Conservation (phyloP, 2,888 invertebrate species). For the Epinotia demarniana region DNA sequence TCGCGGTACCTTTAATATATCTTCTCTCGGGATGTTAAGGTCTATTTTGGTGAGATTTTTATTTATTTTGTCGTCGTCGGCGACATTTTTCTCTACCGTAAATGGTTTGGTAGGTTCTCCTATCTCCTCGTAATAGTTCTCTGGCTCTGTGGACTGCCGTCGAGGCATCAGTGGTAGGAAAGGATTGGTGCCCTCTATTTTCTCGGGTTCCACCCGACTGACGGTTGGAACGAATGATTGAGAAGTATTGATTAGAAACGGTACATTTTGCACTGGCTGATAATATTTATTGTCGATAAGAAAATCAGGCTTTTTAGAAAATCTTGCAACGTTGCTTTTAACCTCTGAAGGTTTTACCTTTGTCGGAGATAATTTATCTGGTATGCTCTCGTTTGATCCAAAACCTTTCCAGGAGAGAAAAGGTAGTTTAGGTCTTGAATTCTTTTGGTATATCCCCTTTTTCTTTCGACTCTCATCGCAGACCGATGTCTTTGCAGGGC, state of each 20-base stretch:
- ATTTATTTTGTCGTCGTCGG: conserved; percentile 76
- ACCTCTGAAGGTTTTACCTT: conserved; percentile 53
- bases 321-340: conserved; percentile 60
- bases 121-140: conserved; percentile 80
- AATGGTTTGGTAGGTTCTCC: conserved; percentile 59
- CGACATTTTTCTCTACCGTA: conserved; percentile 65
- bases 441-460: conserved; percentile 68
- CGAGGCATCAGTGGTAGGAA: conserved; percentile 53
- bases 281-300: conserved; percentile 75
- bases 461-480: conserved; percentile 55
- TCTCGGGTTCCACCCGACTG: conserved; percentile 46
- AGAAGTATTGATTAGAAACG: conserved; percentile 70
- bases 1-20: conserved; percentile 74
- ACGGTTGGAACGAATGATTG: conserved; percentile 55
- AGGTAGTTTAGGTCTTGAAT: conserved; percentile 65
- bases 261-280: conserved; percentile 72
- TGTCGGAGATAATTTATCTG: conserved; percentile 57
- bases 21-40: conserved; percentile 69
- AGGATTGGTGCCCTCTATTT: conserved; percentile 55
- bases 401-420: conserved; percentile 64
- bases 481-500: conserved; percentile 44
- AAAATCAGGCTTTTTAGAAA: conserved; percentile 70
- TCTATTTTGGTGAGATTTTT: conserved; percentile 57
- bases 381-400: conserved; percentile 59
- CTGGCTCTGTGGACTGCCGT: conserved; percentile 64